phyloP scores from a whole-genome alignment of 2,113 vertebrate genomes.

The Leiothrix lutea region DNA sequence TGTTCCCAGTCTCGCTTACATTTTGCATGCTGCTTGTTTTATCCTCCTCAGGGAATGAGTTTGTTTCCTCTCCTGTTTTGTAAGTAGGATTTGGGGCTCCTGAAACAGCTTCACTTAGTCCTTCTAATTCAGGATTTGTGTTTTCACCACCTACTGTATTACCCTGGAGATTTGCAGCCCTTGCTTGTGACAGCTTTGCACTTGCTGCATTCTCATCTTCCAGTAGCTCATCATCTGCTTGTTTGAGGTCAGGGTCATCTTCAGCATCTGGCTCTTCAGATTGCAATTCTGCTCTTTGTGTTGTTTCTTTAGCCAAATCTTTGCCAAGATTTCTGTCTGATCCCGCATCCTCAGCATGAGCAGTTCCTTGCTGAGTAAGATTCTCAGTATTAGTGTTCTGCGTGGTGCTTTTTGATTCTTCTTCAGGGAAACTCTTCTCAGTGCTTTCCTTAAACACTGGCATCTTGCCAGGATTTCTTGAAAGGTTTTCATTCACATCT shows the following conservation, averaged over 20 bases:
- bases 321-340: background rate
- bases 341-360: background rate
- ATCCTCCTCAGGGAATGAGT: background rate
- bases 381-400: background rate
- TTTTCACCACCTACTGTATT: background rate
- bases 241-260: background rate
- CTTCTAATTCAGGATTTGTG: background rate
- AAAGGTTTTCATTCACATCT: background rate
- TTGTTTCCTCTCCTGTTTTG: background rate
- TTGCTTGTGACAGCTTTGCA: constrained; percentile 54
- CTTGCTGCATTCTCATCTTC: constrained; percentile 91
- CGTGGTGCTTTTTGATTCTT: background rate
- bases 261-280: background rate
- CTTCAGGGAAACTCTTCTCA: background rate
- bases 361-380: background rate
- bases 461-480: constrained; percentile 1
- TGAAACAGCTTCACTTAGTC: background rate
- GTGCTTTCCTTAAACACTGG: background rate
- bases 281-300: background rate
- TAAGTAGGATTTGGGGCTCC: background rate
- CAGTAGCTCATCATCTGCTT: constrained; percentile 72
- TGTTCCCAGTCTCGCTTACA: background rate
- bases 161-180: background rate
- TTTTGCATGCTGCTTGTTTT: background rate
- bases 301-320: background rate